Evolutionary conservation across 2,888 invertebrate species (phyloP), one percentile per base, ranked within the genome.

Genomic region (Dione juno): DNA sequence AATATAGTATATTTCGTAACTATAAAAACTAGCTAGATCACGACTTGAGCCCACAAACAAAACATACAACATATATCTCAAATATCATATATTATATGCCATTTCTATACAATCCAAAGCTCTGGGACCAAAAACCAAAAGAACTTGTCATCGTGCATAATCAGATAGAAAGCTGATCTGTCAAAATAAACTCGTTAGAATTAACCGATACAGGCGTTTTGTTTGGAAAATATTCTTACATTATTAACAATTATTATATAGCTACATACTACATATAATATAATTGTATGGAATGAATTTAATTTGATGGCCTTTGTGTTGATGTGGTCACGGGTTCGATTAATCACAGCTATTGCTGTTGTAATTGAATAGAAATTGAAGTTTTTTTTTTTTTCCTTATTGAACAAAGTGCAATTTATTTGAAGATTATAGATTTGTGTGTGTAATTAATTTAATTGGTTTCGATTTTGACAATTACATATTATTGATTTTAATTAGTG

Each of bases 121-220:
- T 48, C 63, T 64, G 11, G 13, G 61, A 54, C 52, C 43, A 40
- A 67, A 64, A 57, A 9, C 37, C 53, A 71, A 69, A 71, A 53
- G 65, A 64, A 59, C 71, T 48, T 61, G 71, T 75, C 74, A 75
- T 73, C 61, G 69, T 43, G 59, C 64, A 73, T 75, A 75, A 75
- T 73, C 70, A 73, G 54, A 54, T 71, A 67, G 74, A 74, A 75
- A 75, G 74, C 70, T 54, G 50, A 67, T 41, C 71, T 68, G 71
- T 73, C 73, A 59, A 65, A 70, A 70, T 70, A 70, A 37, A 37
- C 63, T 64, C 35, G 63, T 64, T 61, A 64, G 48, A 64, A 64
- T 50, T 14, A 64, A 64, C 63, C 45, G 45, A 48, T 64, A 45
- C 37, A 13, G 13, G 13, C 40, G 11, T 43, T 61, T 61, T 45